phyloP scores from a whole-genome alignment of 2,888 invertebrate genomes.

The Eupithecia tripunctaria region DNA sequence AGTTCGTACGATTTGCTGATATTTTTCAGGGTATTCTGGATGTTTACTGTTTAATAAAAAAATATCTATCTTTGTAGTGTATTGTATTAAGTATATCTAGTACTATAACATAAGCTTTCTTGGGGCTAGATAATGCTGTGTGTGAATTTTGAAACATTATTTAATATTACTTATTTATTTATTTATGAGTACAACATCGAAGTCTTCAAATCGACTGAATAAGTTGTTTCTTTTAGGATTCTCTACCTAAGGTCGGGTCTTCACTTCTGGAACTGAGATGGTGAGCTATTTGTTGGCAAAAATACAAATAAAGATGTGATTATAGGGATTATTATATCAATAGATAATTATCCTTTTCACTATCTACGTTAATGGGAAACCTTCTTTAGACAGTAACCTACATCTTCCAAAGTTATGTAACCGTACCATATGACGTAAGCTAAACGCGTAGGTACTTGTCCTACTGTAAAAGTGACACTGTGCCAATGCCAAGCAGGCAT shows the following conservation, averaged over 20 bases:
- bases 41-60: too few species aligned
- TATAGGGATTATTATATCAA: neutral
- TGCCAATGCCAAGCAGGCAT: slow-evolving; percentile 47
- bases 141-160: too few species aligned
- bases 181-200: neutral
- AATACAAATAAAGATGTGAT: neutral
- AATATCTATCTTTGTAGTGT: too few species aligned
- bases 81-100: too few species aligned
- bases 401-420: neutral
- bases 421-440: slow-evolving; percentile 16
- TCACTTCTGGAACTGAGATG: neutral
- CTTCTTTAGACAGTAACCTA: neutral
- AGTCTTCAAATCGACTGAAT: neutral
- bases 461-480: slow-evolving; percentile 47
- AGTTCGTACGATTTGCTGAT: too few species aligned
- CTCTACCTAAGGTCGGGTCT: neutral
- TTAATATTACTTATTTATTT: too few species aligned
- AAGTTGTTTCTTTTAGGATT: neutral
- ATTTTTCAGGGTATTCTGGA: too few species aligned
- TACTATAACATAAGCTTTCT: too few species aligned
- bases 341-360: neutral
- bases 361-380: neutral
- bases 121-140: too few species aligned
- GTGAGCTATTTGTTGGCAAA: too few species aligned
- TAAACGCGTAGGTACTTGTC: slow-evolving; percentile 14